Conservation (phyloP, 2,797 vertebrate genomes). For the Sebastes goodei region DNA sequence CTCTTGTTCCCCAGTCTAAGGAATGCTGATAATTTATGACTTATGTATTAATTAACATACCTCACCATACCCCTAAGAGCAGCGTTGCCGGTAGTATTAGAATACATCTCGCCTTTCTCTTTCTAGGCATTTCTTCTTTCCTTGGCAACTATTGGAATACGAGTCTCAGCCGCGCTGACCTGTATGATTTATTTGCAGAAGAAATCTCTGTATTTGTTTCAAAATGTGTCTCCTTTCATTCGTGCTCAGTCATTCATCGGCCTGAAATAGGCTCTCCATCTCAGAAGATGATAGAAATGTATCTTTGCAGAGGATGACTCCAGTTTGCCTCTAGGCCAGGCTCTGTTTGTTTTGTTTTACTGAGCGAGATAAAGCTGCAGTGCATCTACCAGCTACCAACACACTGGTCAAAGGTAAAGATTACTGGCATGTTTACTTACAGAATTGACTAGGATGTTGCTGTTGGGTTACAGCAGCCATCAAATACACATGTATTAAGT, state of each 20-base stretch:
- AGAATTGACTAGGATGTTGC: constrained; percentile 28
- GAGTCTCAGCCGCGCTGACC: constrained; percentile 45
- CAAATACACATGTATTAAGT: constrained; percentile 27
- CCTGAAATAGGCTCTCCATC: constrained; percentile 56
- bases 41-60: constrained; percentile 62
- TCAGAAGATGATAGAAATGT: constrained; percentile 57
- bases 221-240: constrained; percentile 62
- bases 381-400: constrained; percentile 24
- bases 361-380: constrained; percentile 21
- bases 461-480: constrained; percentile 21
- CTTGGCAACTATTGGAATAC: constrained; percentile 44
- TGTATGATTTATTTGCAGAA: constrained; percentile 52
- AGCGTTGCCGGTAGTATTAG: constrained; percentile 11
- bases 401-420: constrained; percentile 49
- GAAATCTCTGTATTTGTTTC: constrained; percentile 51
- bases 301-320: constrained; percentile 49
- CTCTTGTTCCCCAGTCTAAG: constrained; percentile 15
- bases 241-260: constrained; percentile 63
- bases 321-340: constrained; percentile 48
- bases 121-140: background rate
- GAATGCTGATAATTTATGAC: constrained; percentile 42
- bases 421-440: constrained; percentile 43
- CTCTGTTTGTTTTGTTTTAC: constrained; percentile 51
- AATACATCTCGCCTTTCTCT: constrained; percentile 14
- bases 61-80: constrained; percentile 23